These are phyloP conservation scores for Felis catus DNA, from an alignment of 2,113 vertebrate species.

Conservation along the genomic window DNA sequence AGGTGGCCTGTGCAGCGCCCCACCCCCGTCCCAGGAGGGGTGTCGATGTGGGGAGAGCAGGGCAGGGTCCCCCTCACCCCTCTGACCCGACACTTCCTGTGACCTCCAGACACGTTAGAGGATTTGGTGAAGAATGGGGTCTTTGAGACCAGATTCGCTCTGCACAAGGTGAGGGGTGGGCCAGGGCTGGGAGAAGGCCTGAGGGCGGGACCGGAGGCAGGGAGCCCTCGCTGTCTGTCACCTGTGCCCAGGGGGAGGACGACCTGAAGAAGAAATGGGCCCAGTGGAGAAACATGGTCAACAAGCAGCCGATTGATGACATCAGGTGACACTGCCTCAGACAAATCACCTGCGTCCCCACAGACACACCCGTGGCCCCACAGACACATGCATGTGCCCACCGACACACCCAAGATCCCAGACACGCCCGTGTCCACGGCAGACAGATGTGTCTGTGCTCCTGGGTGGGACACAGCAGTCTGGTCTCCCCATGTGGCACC, in stretches of 20 bases:
- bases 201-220: fast-evolving
- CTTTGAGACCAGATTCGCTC: conserved; percentile 91
- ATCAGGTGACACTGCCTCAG: conserved; percentile 85
- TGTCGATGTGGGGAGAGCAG: fast-evolving
- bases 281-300: conserved; percentile 84
- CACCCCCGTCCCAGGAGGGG: not conserved
- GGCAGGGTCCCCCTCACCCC: not conserved
- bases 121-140: conserved; percentile 86
- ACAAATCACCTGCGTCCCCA: not conserved
- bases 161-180: conserved; percentile 88
- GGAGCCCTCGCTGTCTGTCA: not conserved
- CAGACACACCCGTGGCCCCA: not conserved
- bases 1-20: fast-evolving
- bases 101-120: conserved; percentile 82
- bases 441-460: not conserved
- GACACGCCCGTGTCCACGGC: not conserved
- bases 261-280: conserved; percentile 86
- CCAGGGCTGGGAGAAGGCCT: not conserved
- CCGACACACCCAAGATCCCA: not conserved
- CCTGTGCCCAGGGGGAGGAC: conserved; percentile 77
- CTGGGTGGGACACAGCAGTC: not conserved
- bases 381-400: no score
- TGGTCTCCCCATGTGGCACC: fast-evolving
- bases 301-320: conserved; percentile 81
- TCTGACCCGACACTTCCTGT: not conserved